Percentiles rank a stretch among this genome's conserved stretches.
Evolutionary conservation across 2,888 invertebrate species (phyloP).

Genomic region (Bombylius discolor): DNA sequence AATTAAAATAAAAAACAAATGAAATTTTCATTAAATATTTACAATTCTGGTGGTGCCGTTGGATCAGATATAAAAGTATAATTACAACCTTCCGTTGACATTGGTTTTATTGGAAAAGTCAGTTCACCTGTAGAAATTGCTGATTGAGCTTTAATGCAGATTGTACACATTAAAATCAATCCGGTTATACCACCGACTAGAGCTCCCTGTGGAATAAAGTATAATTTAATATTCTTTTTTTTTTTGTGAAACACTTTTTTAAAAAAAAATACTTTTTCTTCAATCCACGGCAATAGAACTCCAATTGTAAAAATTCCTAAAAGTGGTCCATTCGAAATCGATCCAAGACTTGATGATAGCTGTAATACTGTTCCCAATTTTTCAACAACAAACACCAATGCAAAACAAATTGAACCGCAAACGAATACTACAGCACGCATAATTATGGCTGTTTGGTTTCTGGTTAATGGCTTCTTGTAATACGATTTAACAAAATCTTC

Average conservation of each 20-base stretch:
- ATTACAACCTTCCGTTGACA: conserved; percentile 40
- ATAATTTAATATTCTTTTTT: background rate
- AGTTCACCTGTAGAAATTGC: conserved; percentile 40
- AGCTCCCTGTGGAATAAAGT: conserved; percentile 36
- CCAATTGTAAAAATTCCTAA: conserved; percentile 56
- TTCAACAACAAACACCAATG: conserved; percentile 49
- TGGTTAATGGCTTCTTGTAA: conserved; percentile 40
- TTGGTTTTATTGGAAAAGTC: conserved; percentile 39
- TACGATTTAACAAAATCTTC: conserved; percentile 56
- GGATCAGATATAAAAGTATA: conserved; percentile 36
- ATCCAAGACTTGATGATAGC: conserved; percentile 49
- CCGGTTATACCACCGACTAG: conserved; percentile 41
- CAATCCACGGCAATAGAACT: conserved; percentile 53
- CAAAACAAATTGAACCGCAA: conserved; percentile 50
- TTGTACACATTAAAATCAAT: conserved; percentile 41
- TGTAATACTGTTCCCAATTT: conserved; percentile 57
- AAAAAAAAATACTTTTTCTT: conserved; percentile 38
- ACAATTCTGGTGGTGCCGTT: conserved; percentile 5
- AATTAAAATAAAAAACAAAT: background rate
- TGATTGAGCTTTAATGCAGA: conserved; percentile 41
- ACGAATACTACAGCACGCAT: conserved; percentile 53
- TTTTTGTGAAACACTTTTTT: background rate
- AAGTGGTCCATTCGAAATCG: conserved; percentile 53
- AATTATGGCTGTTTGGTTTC: conserved; percentile 43
- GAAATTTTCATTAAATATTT: background rate